Conservation (phyloP, 2,888 invertebrate species). For the Rhagonycha lutea region DNA sequence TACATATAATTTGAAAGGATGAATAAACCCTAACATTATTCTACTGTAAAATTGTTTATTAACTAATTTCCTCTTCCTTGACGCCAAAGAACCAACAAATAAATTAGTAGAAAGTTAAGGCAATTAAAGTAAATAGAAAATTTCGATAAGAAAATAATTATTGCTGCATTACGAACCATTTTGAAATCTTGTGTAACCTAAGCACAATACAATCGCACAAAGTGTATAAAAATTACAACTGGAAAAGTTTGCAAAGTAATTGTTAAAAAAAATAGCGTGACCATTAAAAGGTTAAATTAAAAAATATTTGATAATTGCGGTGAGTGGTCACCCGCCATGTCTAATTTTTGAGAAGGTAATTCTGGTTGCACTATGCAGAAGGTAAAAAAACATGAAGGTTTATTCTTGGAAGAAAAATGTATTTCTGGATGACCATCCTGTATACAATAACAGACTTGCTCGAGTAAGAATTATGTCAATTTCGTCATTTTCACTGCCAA, state of each 20-base stretch:
- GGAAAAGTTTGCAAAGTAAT: not conserved
- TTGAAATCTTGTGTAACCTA: not conserved
- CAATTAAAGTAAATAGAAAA: not conserved
- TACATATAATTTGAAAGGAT: too few relatives aligned
- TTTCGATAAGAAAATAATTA: too few relatives aligned
- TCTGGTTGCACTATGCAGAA: not conserved
- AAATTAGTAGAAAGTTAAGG: not conserved
- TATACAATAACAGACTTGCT: not conserved
- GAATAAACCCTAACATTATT: too few relatives aligned
- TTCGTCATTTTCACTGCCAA: not conserved
- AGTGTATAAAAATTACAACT: not conserved
- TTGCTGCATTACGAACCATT: not conserved
- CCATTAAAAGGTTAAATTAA: not conserved
- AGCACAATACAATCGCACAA: not conserved
- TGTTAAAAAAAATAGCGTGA: not conserved
- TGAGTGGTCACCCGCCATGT: not conserved
- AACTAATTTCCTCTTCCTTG: not conserved
- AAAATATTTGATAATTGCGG: not conserved
- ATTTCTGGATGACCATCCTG: too few relatives aligned
- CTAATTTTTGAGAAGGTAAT: not conserved
- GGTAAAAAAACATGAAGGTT: not conserved
- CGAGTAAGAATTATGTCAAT: not conserved
- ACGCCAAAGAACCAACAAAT: not conserved
- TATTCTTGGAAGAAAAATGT: not conserved
- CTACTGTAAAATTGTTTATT: too few relatives aligned